Evolutionary conservation across 2,797 vertebrate species (phyloP), one percentile per base, ranked within the genome.

Genomic region (Hoplostethus mediterraneus): DNA sequence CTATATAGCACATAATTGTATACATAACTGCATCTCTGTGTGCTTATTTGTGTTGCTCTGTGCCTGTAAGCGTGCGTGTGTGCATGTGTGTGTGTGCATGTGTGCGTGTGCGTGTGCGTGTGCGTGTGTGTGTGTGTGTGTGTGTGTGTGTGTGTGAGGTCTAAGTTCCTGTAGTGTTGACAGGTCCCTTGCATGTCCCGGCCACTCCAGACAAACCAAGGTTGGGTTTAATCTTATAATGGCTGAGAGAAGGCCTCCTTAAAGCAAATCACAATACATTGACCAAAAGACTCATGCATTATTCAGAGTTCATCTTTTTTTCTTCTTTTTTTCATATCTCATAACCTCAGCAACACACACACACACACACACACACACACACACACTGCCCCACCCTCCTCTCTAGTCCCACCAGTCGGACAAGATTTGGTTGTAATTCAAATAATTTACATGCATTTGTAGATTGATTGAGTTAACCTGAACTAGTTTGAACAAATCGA

Each of bases 161-260:
- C 72, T 70, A 79, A 57, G 78, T 80, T 73, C 71, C 81, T 77
- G 81, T 51, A 55, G 88, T 91, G 91, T 91, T 94, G 93, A 95
- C 92, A 94, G 91, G 89, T 86, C 87, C 91, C 82, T 87, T 75
- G 85, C 86, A 83, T 84, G 79, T 86, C 87, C 89, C 21, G 70
- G 79, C 89, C 89, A 83, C 87, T 90, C 86, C 86, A 87, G 87
- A 92, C 90, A 89, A 91, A 92, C 89, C 87, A 81, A 88, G 92
- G 84, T 91, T 93, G 87, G 90, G 91, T 94, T 94, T 95, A 95
- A 95, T 95, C 92, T 94, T 82, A 94, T 94, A 93, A 94, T 94
- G 91, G 92, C 90, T 88, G 86, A 90, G 90, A 92, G 87, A 90
- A 84, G 88, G 85, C 78, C 88, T 92, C 87, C 92, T 94, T 94